Conservation (phyloP, 2,888 invertebrate genomes). For the Nasonia oneida region DNA sequence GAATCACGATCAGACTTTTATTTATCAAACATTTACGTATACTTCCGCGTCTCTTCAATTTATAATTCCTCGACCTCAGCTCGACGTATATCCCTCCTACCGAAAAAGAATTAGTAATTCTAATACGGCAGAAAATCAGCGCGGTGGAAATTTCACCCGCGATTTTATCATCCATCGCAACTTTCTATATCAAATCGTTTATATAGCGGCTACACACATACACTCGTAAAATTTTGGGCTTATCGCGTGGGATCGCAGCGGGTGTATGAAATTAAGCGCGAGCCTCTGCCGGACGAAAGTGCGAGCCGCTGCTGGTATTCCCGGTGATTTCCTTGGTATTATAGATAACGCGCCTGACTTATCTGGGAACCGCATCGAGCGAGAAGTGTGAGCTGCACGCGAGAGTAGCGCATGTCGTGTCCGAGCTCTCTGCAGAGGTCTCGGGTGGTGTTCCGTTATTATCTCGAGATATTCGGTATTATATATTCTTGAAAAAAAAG, state of each 20-base stretch:
- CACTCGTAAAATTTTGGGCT: slow-evolving; percentile 34
- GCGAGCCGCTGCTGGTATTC: slow-evolving; percentile 9
- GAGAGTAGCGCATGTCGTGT: no score
- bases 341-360: background rate
- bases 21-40: background rate
- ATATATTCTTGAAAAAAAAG: no score
- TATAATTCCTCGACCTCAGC: background rate
- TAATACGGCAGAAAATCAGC: background rate
- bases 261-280: slow-evolving; percentile 26
- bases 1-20: background rate
- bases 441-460: no score
- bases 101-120: slow-evolving; percentile 6
- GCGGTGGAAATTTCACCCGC: slow-evolving; percentile 46
- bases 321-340: background rate
- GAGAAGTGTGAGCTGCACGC: background rate
- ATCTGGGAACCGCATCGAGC: background rate
- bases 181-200: slow-evolving; percentile 53
- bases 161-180: slow-evolving; percentile 26
- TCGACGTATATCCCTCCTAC: background rate
- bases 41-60: slow-evolving; percentile 8
- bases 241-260: slow-evolving; percentile 24
- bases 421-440: no score
- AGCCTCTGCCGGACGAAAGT: slow-evolving; percentile 37
- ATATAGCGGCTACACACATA: background rate
- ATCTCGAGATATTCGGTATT: no score